phyloP scores from a whole-genome alignment of 1,140 invertebrate genomes.

The Drosophila malerkotliana region DNA sequence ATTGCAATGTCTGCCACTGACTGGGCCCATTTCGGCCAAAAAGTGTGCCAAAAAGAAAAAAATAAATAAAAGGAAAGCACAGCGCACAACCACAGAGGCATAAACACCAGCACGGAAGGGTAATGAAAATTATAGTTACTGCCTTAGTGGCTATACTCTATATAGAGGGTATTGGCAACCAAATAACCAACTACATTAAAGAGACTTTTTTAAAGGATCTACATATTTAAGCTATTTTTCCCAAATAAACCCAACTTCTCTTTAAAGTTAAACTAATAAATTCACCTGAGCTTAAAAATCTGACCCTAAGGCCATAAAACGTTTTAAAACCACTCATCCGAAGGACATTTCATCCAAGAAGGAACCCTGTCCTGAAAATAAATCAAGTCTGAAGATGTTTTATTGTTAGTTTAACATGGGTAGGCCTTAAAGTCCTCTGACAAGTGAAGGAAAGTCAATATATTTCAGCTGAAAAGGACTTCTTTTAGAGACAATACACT shows the following conservation, averaged over 20 bases:
- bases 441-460: neutral
- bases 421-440: conserved; percentile 1
- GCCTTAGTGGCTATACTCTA: conserved; percentile 1
- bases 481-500: neutral
- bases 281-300: neutral
- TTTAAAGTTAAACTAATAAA: conserved; percentile 1
- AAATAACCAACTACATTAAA: neutral
- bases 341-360: neutral
- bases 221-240: too few species aligned
- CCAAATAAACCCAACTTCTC: neutral
- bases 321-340: neutral
- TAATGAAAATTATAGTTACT: conserved; percentile 65
- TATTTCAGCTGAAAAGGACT: neutral
- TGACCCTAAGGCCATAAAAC: conserved; percentile 17
- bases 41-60: conserved; percentile 31
- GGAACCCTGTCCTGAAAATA: neutral
- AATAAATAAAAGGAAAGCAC: neutral
- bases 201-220: too few species aligned
- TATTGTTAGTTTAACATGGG: conserved; percentile 16
- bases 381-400: conserved; percentile 15
- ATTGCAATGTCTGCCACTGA: conserved; percentile 39
- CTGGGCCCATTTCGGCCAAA: conserved; percentile 41
- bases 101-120: conserved; percentile 53
- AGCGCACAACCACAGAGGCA: conserved; percentile 39
- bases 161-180: neutral